Conservation (phyloP, 2,797 vertebrate genomes). For the Ficedula albicollis region DNA sequence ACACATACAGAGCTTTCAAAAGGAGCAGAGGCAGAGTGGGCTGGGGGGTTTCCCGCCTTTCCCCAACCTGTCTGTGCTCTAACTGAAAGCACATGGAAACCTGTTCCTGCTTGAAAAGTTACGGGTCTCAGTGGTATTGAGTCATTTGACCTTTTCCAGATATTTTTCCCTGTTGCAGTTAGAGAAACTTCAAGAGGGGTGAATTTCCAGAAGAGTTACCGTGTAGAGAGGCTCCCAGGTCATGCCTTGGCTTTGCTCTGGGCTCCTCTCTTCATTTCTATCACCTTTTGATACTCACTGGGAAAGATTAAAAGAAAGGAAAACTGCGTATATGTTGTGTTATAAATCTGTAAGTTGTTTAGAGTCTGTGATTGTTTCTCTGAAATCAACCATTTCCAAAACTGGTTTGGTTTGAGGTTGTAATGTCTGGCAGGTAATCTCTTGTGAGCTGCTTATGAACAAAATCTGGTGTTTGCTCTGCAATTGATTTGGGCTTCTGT, state of each 20-base stretch:
- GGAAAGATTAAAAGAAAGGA: not conserved
- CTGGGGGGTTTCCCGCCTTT: not conserved
- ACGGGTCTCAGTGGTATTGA: slow-evolving; percentile 8
- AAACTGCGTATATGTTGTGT: not conserved
- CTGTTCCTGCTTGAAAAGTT: slow-evolving; percentile 52
- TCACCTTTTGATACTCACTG: not conserved
- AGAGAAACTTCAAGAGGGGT: slow-evolving; percentile 22
- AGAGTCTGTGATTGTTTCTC: not conserved
- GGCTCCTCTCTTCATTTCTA: not conserved
- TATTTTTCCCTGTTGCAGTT: slow-evolving; percentile 44
- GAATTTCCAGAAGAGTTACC: not conserved
- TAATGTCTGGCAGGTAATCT: not conserved
- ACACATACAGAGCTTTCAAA: not conserved
- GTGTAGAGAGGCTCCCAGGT: not conserved
- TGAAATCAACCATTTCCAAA: not conserved
- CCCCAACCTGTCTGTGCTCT: slow-evolving; percentile 20
- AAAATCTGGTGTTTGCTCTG: not conserved
- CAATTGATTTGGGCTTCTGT: not conserved
- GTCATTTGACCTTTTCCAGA: slow-evolving; percentile 61
- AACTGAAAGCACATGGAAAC: slow-evolving; percentile 55
- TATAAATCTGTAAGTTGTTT: not conserved
- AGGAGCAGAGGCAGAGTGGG: not conserved
- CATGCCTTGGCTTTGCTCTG: not conserved
- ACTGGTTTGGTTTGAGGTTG: not conserved
- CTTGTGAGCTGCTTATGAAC: not conserved